Percentiles rank a stretch among this genome's conserved stretches.
phyloP scores from a whole-genome alignment of 2,888 invertebrate species.

The Drosophila bunnanda region DNA sequence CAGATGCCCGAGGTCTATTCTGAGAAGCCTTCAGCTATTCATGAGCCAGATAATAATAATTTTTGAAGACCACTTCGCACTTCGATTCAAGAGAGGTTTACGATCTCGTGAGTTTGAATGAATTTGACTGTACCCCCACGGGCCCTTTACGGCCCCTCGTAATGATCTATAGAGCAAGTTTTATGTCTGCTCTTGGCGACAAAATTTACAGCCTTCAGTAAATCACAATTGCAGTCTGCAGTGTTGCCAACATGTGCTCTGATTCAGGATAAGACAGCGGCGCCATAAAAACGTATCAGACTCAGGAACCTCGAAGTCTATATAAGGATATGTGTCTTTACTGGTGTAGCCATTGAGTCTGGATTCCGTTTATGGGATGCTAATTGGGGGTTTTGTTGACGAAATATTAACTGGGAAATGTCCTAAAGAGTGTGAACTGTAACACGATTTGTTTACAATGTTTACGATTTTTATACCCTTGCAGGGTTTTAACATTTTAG shows the following conservation, averaged over 20 bases:
- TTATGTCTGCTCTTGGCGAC: conserved; percentile 57
- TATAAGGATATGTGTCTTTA: conserved; percentile 3
- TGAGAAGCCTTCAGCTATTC: conserved; percentile 27
- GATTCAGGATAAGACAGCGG: conserved; percentile 43
- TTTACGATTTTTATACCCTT: no score
- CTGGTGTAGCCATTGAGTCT: conserved; percentile 30
- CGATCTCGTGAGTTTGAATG: conserved; percentile 63
- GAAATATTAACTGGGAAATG: conserved; percentile 61
- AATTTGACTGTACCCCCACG: conserved; percentile 59
- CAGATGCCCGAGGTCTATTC: conserved; percentile 24
- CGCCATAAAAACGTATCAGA: conserved; percentile 30
- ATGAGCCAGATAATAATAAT: conserved; percentile 1
- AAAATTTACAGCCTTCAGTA: conserved; percentile 68
- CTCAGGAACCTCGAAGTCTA: neutral
- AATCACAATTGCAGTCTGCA: conserved; percentile 51
- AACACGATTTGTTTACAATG: conserved; percentile 48
- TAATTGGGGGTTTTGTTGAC: conserved; percentile 74
- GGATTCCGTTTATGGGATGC: conserved; percentile 45
- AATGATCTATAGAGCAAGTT: conserved; percentile 51
- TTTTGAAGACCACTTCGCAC: conserved; percentile 26
- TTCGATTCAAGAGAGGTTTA: conserved; percentile 52
- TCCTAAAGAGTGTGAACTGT: conserved; percentile 40
- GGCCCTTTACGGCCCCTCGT: conserved; percentile 55
- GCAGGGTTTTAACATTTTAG: no score
- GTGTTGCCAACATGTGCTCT: conserved; percentile 56